Base-by-base conservation (phyloP, 1,140 invertebrate genomes). In the Temnothorax curvispinosus region DNA sequence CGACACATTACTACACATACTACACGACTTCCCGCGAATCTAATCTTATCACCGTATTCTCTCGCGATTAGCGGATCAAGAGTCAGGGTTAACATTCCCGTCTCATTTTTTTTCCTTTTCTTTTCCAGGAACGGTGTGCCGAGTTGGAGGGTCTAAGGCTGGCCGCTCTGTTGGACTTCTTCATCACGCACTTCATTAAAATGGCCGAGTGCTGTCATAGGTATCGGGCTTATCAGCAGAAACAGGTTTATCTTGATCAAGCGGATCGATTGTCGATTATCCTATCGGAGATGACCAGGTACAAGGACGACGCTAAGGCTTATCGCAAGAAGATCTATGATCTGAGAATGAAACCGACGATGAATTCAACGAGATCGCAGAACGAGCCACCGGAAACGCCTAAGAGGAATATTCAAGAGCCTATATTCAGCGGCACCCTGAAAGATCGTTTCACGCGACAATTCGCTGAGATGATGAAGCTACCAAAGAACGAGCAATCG, bases 131-230 rank as follows among this genome's bases (percentile, higher is more conserved):
- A 41, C 89, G 92, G 7, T 95, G 94, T 60, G 93, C 89, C 0
- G 88, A 93, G 58, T 67, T 95, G 64, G 91, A 93, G 0, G 78
- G 82, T 0, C 81, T 72, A 38, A 95, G 96, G 78, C 93, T 96
- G 15, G 95, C 95, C 8, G 91, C 96, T 75, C 94, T 97, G 1
- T 92, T 98, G 0, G 96, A 97, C 85, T 96, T 97, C 75, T 97
- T 98, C 86, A 96, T 97, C 52, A 92, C 96, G 21, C 97, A 97
- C 87, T 98, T 97, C 85, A 95, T 97, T 21, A 94, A 96, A 74
- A 97, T 97, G 95, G 97, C 96, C 1, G 94, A 96, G 67, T 95
- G 94, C 38, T 96, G 96, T 89, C 96, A 96, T 76, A 96, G 96
- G 71, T 96, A 97, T 77, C 95, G 96, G 21, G 95, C 96, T 1